A percentile compares a stretch with the other conserved stretches of the same genome.
Evolutionary conservation across 2,888 invertebrate genomes (phyloP).

Genomic region (Thecophora atra): DNA sequence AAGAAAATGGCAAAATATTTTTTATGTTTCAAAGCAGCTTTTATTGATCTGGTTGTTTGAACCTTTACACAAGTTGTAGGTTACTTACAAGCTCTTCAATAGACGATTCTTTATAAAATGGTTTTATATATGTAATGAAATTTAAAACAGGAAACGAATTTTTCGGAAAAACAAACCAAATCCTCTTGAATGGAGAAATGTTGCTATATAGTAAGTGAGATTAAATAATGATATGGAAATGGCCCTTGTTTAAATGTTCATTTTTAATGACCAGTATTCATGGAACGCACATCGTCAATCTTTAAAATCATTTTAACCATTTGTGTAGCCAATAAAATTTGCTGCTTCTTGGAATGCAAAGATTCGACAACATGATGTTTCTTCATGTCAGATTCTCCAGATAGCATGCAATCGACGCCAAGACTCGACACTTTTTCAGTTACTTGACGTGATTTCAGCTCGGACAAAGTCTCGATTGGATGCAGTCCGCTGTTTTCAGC

Average conservation of each 20-base stretch:
- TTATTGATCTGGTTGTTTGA: no score
- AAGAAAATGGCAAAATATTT: no score
- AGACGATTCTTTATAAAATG: no score
- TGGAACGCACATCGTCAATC: conserved; percentile 92
- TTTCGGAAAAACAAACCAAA: no score
- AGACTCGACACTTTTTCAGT: conserved; percentile 84
- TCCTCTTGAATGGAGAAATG: no score
- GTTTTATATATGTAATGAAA: no score
- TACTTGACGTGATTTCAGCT: conserved; percentile 89
- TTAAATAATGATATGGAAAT: background rate
- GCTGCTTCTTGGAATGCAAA: conserved; percentile 95
- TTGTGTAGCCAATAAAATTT: conserved; percentile 95
- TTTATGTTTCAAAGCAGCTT: no score
- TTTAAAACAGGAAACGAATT: no score
- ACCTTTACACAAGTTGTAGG: no score
- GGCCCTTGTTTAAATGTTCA: background rate
- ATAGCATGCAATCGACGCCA: conserved; percentile 94
- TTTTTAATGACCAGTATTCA: conserved; percentile 64
- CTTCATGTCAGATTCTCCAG: conserved; percentile 89
- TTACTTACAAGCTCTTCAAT: no score
- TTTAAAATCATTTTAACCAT: conserved; percentile 99
- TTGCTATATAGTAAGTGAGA: background rate
- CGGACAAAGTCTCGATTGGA: conserved; percentile 90
- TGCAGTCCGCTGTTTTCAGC: conserved; percentile 96
- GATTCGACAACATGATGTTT: conserved; percentile 96